A percentile compares a stretch with the other conserved stretches of the same genome.
Conservation (phyloP, 2,888 invertebrate species). For the Aplocera efformata region DNA sequence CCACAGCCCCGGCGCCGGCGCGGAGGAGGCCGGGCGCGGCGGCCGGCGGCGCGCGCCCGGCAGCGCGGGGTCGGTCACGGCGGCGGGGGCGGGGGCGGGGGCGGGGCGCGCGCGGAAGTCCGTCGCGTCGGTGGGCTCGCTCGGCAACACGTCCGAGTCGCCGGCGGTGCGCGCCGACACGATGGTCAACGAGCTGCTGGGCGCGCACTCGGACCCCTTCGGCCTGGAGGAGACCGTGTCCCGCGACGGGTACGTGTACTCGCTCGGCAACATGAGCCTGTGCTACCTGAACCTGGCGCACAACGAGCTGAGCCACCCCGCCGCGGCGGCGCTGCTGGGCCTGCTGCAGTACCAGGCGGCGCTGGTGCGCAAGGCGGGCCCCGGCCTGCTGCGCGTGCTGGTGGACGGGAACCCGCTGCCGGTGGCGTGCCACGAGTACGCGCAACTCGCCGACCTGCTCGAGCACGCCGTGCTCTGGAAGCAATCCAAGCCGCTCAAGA, state of each 20-base stretch:
- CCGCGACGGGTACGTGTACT: constrained; percentile 20
- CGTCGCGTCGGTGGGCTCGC: constrained; percentile 1
- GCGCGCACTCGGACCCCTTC: constrained; percentile 29
- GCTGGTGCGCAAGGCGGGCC: constrained; percentile 4
- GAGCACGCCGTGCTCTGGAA: constrained; percentile 5
- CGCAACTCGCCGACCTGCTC: constrained; percentile 20
- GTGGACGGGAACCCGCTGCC: constrained; percentile 34
- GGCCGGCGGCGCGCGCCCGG: constrained; percentile 1
- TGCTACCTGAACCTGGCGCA: constrained; percentile 33
- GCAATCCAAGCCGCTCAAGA: constrained; percentile 5
- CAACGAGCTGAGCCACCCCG: constrained; percentile 30
- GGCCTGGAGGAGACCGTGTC: constrained; percentile 17
- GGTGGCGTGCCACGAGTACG: constrained; percentile 20
- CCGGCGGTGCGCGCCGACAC: constrained; percentile 16
- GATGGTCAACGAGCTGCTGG: constrained; percentile 16
- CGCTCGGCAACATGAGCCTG: constrained; percentile 30
- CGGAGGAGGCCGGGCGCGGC: constrained; percentile 3
- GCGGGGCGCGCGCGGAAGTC: background rate
- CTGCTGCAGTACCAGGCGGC: constrained; percentile 28
- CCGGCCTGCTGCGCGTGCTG: constrained; percentile 27
- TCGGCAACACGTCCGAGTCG: constrained; percentile 2
- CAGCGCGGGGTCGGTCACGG: constrained; percentile 1
- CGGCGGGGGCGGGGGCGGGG: too few relatives aligned
- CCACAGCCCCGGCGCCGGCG: background rate
- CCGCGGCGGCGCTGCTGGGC: constrained; percentile 19